Evolutionary conservation across 2,888 invertebrate species (phyloP), one percentile per base, ranked within the genome.

Genomic region (Drosophila dives): DNA sequence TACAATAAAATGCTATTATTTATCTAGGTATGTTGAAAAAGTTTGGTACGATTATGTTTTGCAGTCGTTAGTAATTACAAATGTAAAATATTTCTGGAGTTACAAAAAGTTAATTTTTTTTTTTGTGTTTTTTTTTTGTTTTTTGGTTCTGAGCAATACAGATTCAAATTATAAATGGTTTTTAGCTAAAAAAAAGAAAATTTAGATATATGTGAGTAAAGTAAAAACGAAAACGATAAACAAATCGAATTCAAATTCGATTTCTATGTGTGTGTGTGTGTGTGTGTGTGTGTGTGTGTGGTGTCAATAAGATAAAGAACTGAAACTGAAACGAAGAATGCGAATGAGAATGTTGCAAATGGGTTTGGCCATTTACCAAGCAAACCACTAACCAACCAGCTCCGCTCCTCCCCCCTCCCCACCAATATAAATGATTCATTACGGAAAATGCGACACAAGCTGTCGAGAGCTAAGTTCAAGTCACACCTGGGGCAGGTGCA

Each of bases 21-120:
- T 64, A 77, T 72, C 77, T 78, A 78, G 77, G 60, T 80, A 67
- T 77, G 72, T 72, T 53, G 53, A 29, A 50, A 49, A 60, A 77
- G 75, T 56, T 75, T 73, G 50, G 59, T 63, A 67, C 78, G 78
- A 67, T 64, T 54, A 72, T 76, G 70, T 61, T 49, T 74, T 75
- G 80, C 80, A 75, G 77, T 77, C 77, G 77, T 77, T 76, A 64
- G 77, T 80, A 77, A 72, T 80, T 77, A 77, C 77, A 77, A 64
- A 77, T 77, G 77, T 77, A 63, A 63, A 56, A 34, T 45, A 51
- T 34, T 61, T 75, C 26, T 29, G 29, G 49, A 62, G 26, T 70
- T 64, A 71, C 50, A 71, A 72, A 62, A 33, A 38, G 8, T 36
- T n/a, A n/a, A n/a, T 20, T 40, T 26, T 5, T 38, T 56, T 34